Evolutionary conservation across 1,140 invertebrate genomes (phyloP), one percentile per base, ranked within the genome.

Genomic region (Centruroides sculpturatus): DNA sequence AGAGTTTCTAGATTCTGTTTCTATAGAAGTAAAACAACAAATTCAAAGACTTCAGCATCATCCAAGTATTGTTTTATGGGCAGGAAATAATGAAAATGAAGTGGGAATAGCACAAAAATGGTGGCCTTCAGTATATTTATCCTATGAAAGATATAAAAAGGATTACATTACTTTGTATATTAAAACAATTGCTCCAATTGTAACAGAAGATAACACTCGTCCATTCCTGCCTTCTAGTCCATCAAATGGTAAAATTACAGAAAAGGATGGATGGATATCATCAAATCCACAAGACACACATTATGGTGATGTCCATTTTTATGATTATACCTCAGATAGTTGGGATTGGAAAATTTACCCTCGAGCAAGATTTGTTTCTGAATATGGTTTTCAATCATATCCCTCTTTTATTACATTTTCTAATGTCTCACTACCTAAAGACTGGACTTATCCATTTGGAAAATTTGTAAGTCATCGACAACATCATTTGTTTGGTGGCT

Each of bases 1-100:
- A 0, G 71, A 78, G 9, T 98, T 94, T 74, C 73, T 98, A 3
- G 55, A 67, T 3, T 83, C 78, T 10, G 90, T 98, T 0, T 71
- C 73, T 47, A 70, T 73, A 23, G 97, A 99, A 80, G 77, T 97
- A 8, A 74, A 74, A 35, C 85, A 95, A 69, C 92, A 95, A 74
- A 81, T 94, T 1, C 76, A 81, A 61, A 78, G 93, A 59, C 75
- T 99, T 6, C 86, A 91, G 64, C 81, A 89, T 72, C 93, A 98
- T 76, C 81, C 94, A 0, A 91, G 86, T 57, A 82, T 99, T 55
- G 83, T 89, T 0, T 66, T 96, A 0, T 91, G 90, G 9, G 87
- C 92, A 12, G 92, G 89, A 4, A 99, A 98, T 72, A 99, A 99
- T 74, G 96, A 99, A 76, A 98, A 98, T 72, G 95, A 99, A 80